Evolutionary conservation across 2,797 vertebrate species (phyloP), one percentile per base, ranked within the genome.

Genomic region (Parauchenoglanis ngamensis): DNA sequence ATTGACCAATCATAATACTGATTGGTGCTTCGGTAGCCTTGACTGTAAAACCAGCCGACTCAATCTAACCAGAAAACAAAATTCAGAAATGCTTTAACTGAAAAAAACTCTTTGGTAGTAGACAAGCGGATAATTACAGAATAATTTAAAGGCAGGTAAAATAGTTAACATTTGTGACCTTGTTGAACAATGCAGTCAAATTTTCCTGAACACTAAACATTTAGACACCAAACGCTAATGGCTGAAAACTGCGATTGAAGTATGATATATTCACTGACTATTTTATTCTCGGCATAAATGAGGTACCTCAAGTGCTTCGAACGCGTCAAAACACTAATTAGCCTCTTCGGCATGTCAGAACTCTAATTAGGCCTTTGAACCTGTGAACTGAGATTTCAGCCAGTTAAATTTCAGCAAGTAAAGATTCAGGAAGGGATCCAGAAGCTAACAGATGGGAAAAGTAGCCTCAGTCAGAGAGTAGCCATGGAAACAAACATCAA

Each of bases 401-500:
- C 52, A 28, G 52, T 77, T n/a, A 65, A 17, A 65, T 46, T 49
- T 65, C 44, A 83, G 61, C 61, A 4, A 83, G 44, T 49, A 52
- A 82, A 65, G 8, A 21, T 17, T 52, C 13, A 2, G 63, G 81
- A 83, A 54, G 15, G 10, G 35, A 63, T 76, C 78, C 31, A 56
- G 61, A 23, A 70, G 23, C 19, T 19, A 82, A 40, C 84, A 61
- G 49, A 46, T 44, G 54, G 70, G 21, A 59, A 67, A 63, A 52
- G 44, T 52, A 65, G 54, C 79, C 68, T 25, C 31, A 15, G 25
- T 54, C 76, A 67, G 52, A 40, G 12, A 46, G 44, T 44, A 57
- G 84, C n/a, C 35, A 65, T 80, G 75, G 68, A 83, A 87, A 81
- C 77, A 46, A 57, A 86, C 86, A 86, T 88, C 70, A 88, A 86